phyloP scores from a whole-genome alignment of 1,140 invertebrate species.

The Whitmania pigra region DNA sequence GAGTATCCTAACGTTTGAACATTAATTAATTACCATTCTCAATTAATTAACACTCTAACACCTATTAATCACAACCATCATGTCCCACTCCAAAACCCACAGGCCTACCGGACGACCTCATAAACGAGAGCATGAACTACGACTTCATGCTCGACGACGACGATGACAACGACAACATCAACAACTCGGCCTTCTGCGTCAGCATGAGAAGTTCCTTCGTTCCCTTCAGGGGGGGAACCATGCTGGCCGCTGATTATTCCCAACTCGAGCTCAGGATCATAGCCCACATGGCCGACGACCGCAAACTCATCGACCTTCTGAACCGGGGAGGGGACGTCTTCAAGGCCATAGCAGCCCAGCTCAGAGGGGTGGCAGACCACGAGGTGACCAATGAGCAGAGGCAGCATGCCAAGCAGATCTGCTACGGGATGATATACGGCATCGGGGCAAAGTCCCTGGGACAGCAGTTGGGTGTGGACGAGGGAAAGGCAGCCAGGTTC shows the following conservation, averaged over 20 bases:
- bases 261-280: conserved; percentile 86
- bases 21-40: too few relatives aligned
- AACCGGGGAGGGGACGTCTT: conserved; percentile 67
- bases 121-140: conserved; percentile 3
- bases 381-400: conserved; percentile 59
- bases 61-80: background rate
- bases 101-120: background rate
- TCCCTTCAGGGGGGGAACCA: conserved; percentile 45
- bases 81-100: too few relatives aligned
- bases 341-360: conserved; percentile 66
- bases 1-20: too few relatives aligned
- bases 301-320: conserved; percentile 57
- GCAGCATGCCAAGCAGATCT: conserved; percentile 72
- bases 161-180: background rate
- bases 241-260: conserved; percentile 86
- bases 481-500: conserved; percentile 65
- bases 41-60: too few relatives aligned
- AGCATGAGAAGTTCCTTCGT: conserved; percentile 52
- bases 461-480: conserved; percentile 63
- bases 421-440: conserved; percentile 96
- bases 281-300: conserved; percentile 74
- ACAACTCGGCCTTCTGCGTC: conserved; percentile 22
- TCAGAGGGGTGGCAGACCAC: conserved; percentile 55
- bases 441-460: conserved; percentile 76
- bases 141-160: background rate